These are phyloP conservation scores for Blastobasis lacticolella DNA, from an alignment of 2,888 invertebrate species.

Conservation along the genomic window DNA sequence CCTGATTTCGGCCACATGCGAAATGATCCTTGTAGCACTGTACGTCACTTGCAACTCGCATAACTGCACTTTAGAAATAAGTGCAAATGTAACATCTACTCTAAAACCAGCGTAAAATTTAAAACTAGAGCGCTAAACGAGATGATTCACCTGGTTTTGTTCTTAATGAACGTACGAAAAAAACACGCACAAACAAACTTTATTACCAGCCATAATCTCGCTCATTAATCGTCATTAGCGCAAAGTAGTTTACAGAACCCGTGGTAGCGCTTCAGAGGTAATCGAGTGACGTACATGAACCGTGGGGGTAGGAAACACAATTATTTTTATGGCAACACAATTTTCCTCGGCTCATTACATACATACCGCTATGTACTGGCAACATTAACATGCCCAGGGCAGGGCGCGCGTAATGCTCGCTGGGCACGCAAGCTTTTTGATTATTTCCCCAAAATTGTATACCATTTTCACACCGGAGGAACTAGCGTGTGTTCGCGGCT, in stretches of 20 bases:
- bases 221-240: not conserved
- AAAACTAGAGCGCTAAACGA: too few species aligned
- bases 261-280: constrained; percentile 26
- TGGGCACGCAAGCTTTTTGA: constrained; percentile 71
- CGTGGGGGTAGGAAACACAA: constrained; percentile 57
- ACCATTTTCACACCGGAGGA: constrained; percentile 67
- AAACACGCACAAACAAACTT: too few species aligned
- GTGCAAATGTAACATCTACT: too few species aligned
- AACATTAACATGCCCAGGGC: constrained; percentile 70
- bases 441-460: constrained; percentile 72
- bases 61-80: too few species aligned
- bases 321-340: constrained; percentile 74
- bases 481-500: constrained; percentile 43
- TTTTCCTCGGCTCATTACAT: constrained; percentile 72
- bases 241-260: not conserved
- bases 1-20: too few species aligned
- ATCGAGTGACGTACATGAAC: constrained; percentile 45
- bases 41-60: too few species aligned
- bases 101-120: too few species aligned
- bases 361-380: constrained; percentile 61
- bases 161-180: too few species aligned
- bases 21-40: too few species aligned
- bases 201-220: not conserved
- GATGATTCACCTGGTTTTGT: too few species aligned
- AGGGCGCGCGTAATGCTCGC: constrained; percentile 64